Evolutionary conservation across 2,797 vertebrate species (phyloP).

Genomic region (Mastacembelus armatus): DNA sequence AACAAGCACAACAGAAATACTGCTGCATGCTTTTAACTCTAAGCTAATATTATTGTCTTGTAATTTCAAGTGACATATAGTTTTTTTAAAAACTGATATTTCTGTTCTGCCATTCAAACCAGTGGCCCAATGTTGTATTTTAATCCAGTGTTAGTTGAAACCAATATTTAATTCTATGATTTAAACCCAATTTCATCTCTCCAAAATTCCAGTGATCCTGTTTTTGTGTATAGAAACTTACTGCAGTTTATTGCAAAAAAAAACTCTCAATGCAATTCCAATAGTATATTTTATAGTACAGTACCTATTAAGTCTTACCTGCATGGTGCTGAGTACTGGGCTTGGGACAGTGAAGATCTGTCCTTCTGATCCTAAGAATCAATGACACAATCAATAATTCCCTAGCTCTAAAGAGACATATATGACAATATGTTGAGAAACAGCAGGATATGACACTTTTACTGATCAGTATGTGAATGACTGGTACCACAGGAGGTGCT

Average conservation of each 20-base stretch:
- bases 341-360: slow-evolving; percentile 45
- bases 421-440: not conserved
- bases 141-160: no score
- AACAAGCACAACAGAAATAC: no score
- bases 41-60: not conserved
- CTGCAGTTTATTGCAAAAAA: not conserved
- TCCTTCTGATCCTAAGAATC: slow-evolving; percentile 74
- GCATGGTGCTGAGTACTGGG: slow-evolving; percentile 59
- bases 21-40: not conserved
- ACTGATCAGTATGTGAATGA: not conserved
- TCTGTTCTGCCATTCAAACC: no score
- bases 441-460: not conserved
- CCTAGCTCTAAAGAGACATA: not conserved
- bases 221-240: not conserved
- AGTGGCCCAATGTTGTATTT: no score
- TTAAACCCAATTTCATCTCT: no score
- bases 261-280: not conserved
- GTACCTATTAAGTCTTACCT: slow-evolving; percentile 61
- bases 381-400: slow-evolving; percentile 17
- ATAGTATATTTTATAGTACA: not conserved
- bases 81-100: no score
- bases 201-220: no score
- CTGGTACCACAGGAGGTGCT: slow-evolving; percentile 65
- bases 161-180: no score
- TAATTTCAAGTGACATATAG: no score